phyloP scores from a whole-genome alignment of 2,797 vertebrate species.

The Gymnoscopelus braueri region DNA sequence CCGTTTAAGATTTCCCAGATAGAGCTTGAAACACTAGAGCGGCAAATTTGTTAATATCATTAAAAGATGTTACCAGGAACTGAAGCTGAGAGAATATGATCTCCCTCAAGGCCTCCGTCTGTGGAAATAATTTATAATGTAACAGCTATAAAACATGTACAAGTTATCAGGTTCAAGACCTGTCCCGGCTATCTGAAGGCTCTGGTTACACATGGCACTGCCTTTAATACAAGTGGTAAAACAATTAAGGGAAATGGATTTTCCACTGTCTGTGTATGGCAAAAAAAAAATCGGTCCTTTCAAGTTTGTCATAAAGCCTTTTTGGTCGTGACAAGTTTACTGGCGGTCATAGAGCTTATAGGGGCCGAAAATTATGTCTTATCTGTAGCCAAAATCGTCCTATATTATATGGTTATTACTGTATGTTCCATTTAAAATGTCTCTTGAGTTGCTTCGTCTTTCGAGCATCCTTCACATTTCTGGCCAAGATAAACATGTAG shows the following conservation, averaged over 20 bases:
- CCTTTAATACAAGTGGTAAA: conserved; percentile 88
- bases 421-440: too few relatives aligned
- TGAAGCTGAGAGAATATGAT: conserved; percentile 92
- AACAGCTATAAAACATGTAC: conserved; percentile 98
- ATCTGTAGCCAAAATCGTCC: too few relatives aligned
- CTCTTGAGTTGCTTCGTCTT: too few relatives aligned
- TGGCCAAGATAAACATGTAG: too few relatives aligned
- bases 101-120: conserved; percentile 85
- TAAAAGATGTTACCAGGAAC: conserved; percentile 97
- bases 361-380: background rate
- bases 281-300: conserved; percentile 43
- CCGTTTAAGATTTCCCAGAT: conserved; percentile 98
- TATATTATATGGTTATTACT: too few relatives aligned
- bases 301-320: conserved; percentile 55
- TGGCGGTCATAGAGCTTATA: background rate
- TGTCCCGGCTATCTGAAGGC: conserved; percentile 85
- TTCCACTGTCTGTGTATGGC: conserved; percentile 78
- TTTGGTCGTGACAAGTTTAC: conserved; percentile 40
- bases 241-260: conserved; percentile 96
- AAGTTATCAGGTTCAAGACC: conserved; percentile 93
- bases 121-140: conserved; percentile 99
- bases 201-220: conserved; percentile 86
- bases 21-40: conserved; percentile 97
- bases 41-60: conserved; percentile 99
- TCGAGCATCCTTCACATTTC: too few relatives aligned